Conservation (phyloP, 2,113 vertebrate species). For the Polypterus bichir region DNA sequence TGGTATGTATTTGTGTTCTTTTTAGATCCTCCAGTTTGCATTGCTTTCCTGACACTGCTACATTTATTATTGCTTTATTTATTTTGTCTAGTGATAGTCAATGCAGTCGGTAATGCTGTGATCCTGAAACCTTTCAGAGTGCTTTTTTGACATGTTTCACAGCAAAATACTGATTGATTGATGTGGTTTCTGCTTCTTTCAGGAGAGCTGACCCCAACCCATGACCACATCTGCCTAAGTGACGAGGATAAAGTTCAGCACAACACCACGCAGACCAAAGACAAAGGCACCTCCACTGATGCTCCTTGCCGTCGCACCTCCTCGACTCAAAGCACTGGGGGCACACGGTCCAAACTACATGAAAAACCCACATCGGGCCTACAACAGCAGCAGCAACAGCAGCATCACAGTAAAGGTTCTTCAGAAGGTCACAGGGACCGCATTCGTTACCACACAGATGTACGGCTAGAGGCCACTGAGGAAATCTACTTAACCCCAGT, state of each 20-base stretch:
- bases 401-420: conserved; percentile 43
- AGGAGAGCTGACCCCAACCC: conserved; percentile 79
- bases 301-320: conserved; percentile 64
- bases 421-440: conserved; percentile 61
- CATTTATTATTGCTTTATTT: too few relatives aligned
- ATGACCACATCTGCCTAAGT: conserved; percentile 84
- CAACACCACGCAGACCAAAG: conserved; percentile 72
- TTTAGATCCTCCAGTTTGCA: too few relatives aligned
- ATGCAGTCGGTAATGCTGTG: too few relatives aligned
- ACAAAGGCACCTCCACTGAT: conserved; percentile 85
- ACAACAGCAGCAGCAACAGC: conserved; percentile 30
- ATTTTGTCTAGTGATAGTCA: too few relatives aligned
- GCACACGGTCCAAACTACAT: conserved; percentile 31
- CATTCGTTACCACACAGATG: conserved; percentile 75
- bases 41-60: too few relatives aligned
- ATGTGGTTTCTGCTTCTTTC: conserved; percentile 3
- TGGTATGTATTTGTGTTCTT: too few relatives aligned
- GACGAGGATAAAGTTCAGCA: conserved; percentile 79
- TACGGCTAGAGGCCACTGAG: conserved; percentile 81
- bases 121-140: too few relatives aligned
- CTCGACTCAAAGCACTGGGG: conserved; percentile 49
- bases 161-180: too few relatives aligned
- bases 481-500: conserved; percentile 92
- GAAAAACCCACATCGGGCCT: conserved; percentile 39
- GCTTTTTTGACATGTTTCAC: too few relatives aligned